phyloP scores from a whole-genome alignment of 1,140 invertebrate genomes.

The Ceratina calcarata region DNA sequence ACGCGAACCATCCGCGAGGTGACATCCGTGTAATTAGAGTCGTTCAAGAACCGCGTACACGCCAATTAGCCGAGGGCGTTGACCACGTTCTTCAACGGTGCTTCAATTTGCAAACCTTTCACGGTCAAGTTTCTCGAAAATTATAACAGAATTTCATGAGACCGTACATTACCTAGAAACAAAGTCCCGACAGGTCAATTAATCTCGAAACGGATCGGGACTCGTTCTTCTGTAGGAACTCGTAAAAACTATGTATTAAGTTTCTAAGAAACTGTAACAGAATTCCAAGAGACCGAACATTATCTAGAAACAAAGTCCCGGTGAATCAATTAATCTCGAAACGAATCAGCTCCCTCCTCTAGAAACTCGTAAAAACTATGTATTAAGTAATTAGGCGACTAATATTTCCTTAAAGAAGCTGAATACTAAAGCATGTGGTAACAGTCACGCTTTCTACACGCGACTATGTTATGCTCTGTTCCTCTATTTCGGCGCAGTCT shows the following conservation, averaged over 20 bases:
- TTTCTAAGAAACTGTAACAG: not conserved
- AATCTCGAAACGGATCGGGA: not conserved
- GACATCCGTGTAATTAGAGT: conserved; percentile 50
- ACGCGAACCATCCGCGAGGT: conserved; percentile 21
- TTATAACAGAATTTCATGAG: not conserved
- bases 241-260: not conserved
- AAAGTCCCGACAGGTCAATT: not conserved
- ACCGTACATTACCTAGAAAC: not conserved
- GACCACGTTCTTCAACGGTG: conserved; percentile 51
- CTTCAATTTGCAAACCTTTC: conserved; percentile 53
- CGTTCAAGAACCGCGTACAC: conserved; percentile 24
- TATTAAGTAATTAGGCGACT: conserved; percentile 33
- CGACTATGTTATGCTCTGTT: conserved; percentile 22
- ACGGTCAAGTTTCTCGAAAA: not conserved
- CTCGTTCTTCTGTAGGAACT: too few species aligned
- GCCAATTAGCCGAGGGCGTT: conserved; percentile 54
- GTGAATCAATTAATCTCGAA: not conserved
- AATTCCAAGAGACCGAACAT: not conserved
- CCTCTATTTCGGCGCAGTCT: conserved; percentile 23
- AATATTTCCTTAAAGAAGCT: conserved; percentile 35
- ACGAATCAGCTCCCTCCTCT: too few species aligned
- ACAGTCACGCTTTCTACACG: conserved; percentile 70
- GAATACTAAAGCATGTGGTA: conserved; percentile 5
- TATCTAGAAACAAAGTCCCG: not conserved
- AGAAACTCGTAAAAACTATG: not conserved